Evolutionary conservation across 2,888 invertebrate species (phyloP).

Genomic region (Orthosia gothica): DNA sequence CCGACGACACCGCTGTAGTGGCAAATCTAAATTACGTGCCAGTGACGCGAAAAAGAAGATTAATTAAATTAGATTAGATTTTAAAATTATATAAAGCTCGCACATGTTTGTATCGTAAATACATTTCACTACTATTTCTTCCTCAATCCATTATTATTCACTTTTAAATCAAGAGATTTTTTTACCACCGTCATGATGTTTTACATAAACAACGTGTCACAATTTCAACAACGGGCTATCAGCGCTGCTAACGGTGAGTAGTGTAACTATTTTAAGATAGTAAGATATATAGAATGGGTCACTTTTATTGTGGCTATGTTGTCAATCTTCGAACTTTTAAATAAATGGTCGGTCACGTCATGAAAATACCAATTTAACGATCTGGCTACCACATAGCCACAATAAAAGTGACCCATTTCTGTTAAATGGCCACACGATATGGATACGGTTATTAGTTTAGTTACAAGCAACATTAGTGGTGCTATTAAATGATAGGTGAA

Average conservation of each 20-base stretch:
- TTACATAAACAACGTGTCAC: background rate
- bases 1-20: too few species aligned
- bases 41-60: too few species aligned
- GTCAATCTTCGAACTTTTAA: background rate
- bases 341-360: background rate
- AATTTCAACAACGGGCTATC: background rate
- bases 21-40: too few species aligned
- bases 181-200: background rate
- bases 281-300: too few species aligned
- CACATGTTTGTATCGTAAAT: too few species aligned
- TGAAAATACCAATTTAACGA: background rate
- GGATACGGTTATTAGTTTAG: constrained; percentile 30
- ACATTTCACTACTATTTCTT: too few species aligned
- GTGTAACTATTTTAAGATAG: background rate
- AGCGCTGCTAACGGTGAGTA: background rate
- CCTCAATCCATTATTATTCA: too few species aligned
- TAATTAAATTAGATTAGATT: too few species aligned
- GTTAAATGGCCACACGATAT: constrained; percentile 15
- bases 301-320: too few species aligned
- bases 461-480: constrained; percentile 11
- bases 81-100: too few species aligned
- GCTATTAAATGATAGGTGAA: background rate
- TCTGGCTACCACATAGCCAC: background rate
- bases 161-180: background rate
- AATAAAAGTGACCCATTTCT: constrained; percentile 50